Evolutionary conservation across 2,113 vertebrate genomes (phyloP).

Genomic region (Labeo catla): DNA sequence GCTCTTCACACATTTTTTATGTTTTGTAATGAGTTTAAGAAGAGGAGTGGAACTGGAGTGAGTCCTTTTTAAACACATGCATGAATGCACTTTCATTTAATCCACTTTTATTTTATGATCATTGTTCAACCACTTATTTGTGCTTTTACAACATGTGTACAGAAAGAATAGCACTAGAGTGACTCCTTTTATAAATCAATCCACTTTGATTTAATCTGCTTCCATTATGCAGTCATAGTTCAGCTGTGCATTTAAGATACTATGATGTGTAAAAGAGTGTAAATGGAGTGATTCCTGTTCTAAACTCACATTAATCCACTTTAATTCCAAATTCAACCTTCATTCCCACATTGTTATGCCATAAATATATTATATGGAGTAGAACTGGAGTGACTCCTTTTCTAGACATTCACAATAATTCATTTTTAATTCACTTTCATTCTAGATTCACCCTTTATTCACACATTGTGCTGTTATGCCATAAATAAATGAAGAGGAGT

Average conservation of each 20-base stretch:
- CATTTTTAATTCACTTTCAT: neutral
- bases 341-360: neutral
- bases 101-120: neutral
- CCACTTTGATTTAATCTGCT: too few species aligned
- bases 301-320: too few species aligned
- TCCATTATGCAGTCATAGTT: too few species aligned
- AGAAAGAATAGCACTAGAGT: neutral
- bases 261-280: too few species aligned
- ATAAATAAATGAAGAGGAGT: neutral
- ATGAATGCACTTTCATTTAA: too few species aligned
- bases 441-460: neutral
- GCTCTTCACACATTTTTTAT: too few species aligned
- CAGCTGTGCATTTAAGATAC: too few species aligned
- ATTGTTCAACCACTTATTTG: neutral
- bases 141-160: too few species aligned
- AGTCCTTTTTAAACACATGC: neutral
- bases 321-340: neutral
- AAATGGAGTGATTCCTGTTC: too few species aligned
- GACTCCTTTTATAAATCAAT: neutral
- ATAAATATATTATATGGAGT: neutral
- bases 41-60: neutral
- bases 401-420: neutral
- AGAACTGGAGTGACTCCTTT: neutral
- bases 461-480: too few species aligned
- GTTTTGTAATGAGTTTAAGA: neutral